Evolutionary conservation across 2,797 vertebrate genomes (phyloP), one percentile per base, ranked within the genome.

Genomic region (Allochrocebus solatus): DNA sequence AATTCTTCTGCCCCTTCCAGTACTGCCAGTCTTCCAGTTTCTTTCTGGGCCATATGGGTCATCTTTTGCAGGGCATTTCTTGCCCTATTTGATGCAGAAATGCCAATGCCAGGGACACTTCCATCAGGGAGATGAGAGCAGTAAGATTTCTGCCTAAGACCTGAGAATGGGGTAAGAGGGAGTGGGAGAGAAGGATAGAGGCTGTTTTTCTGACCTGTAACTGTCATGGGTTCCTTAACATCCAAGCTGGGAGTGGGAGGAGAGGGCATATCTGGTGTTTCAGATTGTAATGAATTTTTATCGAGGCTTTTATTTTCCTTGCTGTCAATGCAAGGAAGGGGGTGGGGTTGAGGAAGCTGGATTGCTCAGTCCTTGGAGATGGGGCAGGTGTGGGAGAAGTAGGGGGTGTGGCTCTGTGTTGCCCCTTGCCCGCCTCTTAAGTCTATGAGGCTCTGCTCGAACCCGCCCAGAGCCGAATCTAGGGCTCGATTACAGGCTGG

Each of bases 221-320:
- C 26, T 86, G 24, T 36, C 30, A 87, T 14, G 57, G 12, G 16
- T 80, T 96, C 76, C 48, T 67, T 84, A 88, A n/a, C 21, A 41
- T 16, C 12, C 17, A 90, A 14, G 1, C 46, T 92, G 14, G 13
- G 14, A 72, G 24, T 39, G 33, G 8, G 17, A 83, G 14, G 8
- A 85, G 30, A 95, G 55, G 57, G n/a, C 67, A 61, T 64, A 80
- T 70, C 30, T 43, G 43, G 14, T 46, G 11, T 93, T 82, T 89
- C 95, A 89, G 19, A 55, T 91, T 96, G 61, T 80, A 64, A 48
- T 95, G 43, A 57, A 92, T 93, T 95, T 92, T 46, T 89, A 82
- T 74, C n/a, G 74, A 92, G 64, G 41, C 26, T 43, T 96, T 96
- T 95, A 88, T 97, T 74, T 95, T 95, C n/a, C n/a, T 93, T 91